A percentile compares a stretch with the other conserved stretches of the same genome.
These are phyloP conservation scores for Aplysina aerophoba DNA, from an alignment of 37 sponge, comb jelly and placozoan species.

Conservation along the genomic window DNA sequence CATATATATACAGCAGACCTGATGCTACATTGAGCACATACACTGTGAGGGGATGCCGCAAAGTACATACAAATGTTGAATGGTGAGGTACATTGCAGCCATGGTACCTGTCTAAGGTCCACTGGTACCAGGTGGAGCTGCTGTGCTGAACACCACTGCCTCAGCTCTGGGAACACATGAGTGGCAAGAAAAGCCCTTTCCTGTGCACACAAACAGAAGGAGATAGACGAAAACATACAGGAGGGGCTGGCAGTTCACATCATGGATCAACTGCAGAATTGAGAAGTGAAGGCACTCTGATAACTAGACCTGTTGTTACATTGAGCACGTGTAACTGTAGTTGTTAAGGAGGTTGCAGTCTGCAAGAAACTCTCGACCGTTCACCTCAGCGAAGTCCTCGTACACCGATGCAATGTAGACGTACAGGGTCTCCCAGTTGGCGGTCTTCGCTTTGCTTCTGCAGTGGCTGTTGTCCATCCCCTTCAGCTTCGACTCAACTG, in stretches of 20 bases:
- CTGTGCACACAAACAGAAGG: background rate
- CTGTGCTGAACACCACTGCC: background rate
- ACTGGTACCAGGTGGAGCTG: constrained; percentile 25
- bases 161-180: constrained; percentile 40
- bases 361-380: background rate
- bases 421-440: constrained; percentile 28
- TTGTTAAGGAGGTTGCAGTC: background rate
- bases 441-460: too few relatives aligned
- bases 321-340: too few relatives aligned
- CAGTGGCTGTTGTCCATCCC: background rate
- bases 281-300: too few relatives aligned
- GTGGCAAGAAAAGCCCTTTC: constrained; percentile 1
- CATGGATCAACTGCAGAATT: background rate
- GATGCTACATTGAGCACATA: too few relatives aligned
- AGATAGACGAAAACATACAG: background rate
- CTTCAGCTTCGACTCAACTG: background rate
- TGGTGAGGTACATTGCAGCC: too few relatives aligned
- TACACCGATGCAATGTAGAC: constrained; percentile 42
- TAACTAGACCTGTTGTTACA: too few relatives aligned
- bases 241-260: background rate
- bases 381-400: constrained; percentile 30
- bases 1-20: constrained; percentile 8
- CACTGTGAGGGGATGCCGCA: too few relatives aligned
- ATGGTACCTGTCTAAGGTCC: constrained; percentile 23
- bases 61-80: too few relatives aligned